Conservation (phyloP, 2,888 invertebrate species). For the Drosophila koepferae region DNA sequence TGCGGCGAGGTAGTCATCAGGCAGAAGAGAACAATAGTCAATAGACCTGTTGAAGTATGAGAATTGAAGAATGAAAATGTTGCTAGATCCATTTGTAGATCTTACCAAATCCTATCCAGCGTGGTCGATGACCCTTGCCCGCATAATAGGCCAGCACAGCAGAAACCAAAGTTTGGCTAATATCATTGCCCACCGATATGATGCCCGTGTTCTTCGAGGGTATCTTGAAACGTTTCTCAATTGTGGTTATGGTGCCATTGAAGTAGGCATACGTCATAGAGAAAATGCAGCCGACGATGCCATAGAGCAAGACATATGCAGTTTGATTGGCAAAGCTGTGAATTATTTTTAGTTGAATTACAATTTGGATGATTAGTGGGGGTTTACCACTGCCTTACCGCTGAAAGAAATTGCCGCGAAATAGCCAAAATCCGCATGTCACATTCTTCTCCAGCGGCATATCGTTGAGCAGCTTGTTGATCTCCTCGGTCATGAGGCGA, state of each 20-base stretch:
- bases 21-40: slow-evolving; percentile 88
- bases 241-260: slow-evolving; percentile 90
- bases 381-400: slow-evolving; percentile 84
- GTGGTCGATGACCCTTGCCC: slow-evolving; percentile 89
- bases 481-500: slow-evolving; percentile 82
- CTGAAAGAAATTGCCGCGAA: slow-evolving; percentile 87
- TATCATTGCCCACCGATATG: slow-evolving; percentile 91
- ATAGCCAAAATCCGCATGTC: slow-evolving; percentile 88
- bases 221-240: slow-evolving; percentile 91
- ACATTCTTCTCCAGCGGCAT: slow-evolving; percentile 88
- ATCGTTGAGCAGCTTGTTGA: slow-evolving; percentile 86
- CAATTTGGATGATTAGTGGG: not conserved
- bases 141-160: slow-evolving; percentile 89
- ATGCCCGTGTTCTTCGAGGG: slow-evolving; percentile 90
- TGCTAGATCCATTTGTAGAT: not conserved
- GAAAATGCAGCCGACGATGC: slow-evolving; percentile 89
- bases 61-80: not conserved
- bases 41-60: slow-evolving; percentile 82
- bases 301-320: slow-evolving; percentile 87
- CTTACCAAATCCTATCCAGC: slow-evolving; percentile 89
- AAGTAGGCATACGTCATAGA: slow-evolving; percentile 90
- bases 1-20: slow-evolving; percentile 89
- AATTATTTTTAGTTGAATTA: not conserved
- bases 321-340: slow-evolving; percentile 85
- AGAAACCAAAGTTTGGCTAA: slow-evolving; percentile 89